Percentiles rank a stretch among this genome's conserved stretches.
phyloP scores from a whole-genome alignment of 2,113 vertebrate genomes.

The Pluvianellus socialis region DNA sequence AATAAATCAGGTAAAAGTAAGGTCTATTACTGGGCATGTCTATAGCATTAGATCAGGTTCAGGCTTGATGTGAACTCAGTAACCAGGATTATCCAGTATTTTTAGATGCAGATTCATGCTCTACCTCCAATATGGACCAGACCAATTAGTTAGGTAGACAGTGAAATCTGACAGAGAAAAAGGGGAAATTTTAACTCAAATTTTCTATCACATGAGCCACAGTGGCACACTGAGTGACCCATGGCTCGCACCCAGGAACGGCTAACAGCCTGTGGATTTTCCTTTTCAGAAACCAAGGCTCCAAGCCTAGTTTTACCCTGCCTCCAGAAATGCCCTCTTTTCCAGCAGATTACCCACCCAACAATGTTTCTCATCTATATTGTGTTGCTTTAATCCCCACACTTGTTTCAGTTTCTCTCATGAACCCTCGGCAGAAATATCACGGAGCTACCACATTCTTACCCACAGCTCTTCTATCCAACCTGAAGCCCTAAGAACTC shows the following conservation, averaged over 20 bases:
- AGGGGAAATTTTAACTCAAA: not conserved
- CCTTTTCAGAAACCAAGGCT: not conserved
- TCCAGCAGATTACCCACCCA: not conserved
- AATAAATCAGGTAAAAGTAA: not conserved
- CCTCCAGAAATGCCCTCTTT: not conserved
- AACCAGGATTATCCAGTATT: not conserved
- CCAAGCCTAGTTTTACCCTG: not conserved
- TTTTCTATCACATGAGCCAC: not conserved
- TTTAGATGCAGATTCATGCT: not conserved
- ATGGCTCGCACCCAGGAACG: not conserved
- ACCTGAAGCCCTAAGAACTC: not conserved
- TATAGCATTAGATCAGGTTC: not conserved
- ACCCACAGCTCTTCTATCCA: not conserved
- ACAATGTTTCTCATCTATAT: not conserved
- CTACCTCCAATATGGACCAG: not conserved
- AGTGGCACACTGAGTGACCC: not conserved
- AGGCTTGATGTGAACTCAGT: not conserved
- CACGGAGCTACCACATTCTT: not conserved
- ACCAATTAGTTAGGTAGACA: not conserved
- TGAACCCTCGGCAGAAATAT: not conserved
- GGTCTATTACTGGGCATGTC: not conserved
- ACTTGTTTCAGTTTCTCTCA: not conserved
- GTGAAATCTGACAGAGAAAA: not conserved
- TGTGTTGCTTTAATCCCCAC: not conserved
- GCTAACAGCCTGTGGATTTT: not conserved